phyloP scores from a whole-genome alignment of 2,113 vertebrate species.

The Mesocricetus auratus region DNA sequence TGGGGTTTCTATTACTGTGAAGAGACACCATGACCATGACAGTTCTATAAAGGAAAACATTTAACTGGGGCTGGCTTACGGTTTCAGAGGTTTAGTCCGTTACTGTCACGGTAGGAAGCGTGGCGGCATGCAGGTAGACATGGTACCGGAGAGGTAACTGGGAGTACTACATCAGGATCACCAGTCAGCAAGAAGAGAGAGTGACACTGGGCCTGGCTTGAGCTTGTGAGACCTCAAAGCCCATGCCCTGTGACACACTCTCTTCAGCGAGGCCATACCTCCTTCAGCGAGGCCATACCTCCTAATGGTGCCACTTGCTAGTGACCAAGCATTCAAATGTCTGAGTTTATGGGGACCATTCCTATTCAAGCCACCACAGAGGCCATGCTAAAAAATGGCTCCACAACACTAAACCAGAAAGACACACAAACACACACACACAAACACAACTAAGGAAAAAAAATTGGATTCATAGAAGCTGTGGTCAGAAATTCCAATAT shows the following conservation, averaged over 20 bases:
- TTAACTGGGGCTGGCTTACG: background rate
- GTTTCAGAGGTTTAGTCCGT: background rate
- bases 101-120: background rate
- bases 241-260: background rate
- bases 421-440: background rate
- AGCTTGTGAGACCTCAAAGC: background rate
- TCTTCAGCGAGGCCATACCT: background rate
- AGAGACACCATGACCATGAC: background rate
- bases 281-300: background rate
- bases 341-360: background rate
- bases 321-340: background rate
- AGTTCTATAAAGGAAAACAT: background rate
- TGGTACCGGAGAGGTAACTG: background rate
- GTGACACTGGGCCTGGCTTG: background rate
- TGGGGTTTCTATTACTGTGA: background rate
- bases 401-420: background rate
- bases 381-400: background rate
- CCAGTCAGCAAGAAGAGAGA: background rate
- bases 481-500: slow-evolving; percentile 14
- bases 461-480: background rate
- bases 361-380: background rate
- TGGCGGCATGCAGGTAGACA: background rate
- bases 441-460: background rate
- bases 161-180: background rate
- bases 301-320: background rate